Evolutionary conservation across 2,888 invertebrate species (phyloP), one percentile per base, ranked within the genome.

Genomic region (Agonum fuliginosum): DNA sequence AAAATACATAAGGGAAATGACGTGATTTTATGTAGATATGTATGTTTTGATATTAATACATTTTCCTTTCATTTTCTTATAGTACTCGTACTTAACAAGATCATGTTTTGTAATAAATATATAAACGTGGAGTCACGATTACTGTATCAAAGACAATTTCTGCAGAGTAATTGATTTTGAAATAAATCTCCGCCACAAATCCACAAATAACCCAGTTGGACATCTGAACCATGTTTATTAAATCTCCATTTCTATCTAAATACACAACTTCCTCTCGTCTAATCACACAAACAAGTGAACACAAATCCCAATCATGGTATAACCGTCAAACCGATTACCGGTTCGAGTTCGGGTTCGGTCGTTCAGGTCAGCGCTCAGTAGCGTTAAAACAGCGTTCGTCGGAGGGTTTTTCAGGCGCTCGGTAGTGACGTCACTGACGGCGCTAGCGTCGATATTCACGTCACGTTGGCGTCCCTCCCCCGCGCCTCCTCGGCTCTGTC

Each of bases 321-420:
- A 71, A 46, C 48, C 71, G 71, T 46, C 46, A 71, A 48, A 71
- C 51, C 48, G 51, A 71, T 71, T 71, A 71, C 48, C 46, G 67
- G 67, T 67, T 67, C 30, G 27, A 22, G 34, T 37, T 34, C 20
- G 48, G 58, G 58, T 62, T 30, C 14, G 58, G 58, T 46, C 46
- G 46, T 73, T 73, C 73, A 37, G 73, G 54, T 73, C 73, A 73
- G 37, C 58, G 73, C 37, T 73, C 73, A 73, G 37, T 43, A 62
- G 27, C n/a, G 30, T 48, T 48, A 22, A 43, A 70, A 70, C 37
- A 19, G 67, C 37, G 34, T 8, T 34, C 71, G 58, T 62, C 27
- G 58, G n/a, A n/a, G n/a, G n/a, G 58, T 71, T 71, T 71, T 71
- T 71, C 71, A n/a, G 27, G 17, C 41, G 51, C 71, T 71, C 27